Evolutionary conservation across 2,888 invertebrate genomes (phyloP).

Genomic region (Tachystola acroxantha): DNA sequence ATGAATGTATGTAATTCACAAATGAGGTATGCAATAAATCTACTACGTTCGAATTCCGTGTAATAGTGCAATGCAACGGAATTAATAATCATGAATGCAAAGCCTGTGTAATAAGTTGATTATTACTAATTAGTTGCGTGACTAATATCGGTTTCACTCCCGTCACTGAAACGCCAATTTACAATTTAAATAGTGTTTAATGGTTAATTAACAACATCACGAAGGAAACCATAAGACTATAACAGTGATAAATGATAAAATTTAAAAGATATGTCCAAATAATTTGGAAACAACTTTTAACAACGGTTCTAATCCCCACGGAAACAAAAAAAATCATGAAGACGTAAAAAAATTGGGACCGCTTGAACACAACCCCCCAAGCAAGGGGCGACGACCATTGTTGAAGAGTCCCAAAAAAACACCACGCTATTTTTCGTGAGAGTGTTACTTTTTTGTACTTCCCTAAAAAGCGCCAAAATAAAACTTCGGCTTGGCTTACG

Average conservation of each 20-base stretch:
- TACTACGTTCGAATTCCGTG: slow-evolving; percentile 6
- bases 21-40: slow-evolving; percentile 7
- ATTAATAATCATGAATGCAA: slow-evolving; percentile 14
- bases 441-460: slow-evolving; percentile 33
- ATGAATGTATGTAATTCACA: not conserved
- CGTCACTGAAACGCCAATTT: slow-evolving; percentile 10
- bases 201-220: not conserved
- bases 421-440: slow-evolving; percentile 27
- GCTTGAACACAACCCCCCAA: slow-evolving; percentile 38
- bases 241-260: too few species aligned
- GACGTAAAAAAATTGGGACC: slow-evolving; percentile 33
- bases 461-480: slow-evolving; percentile 48
- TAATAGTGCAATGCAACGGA: slow-evolving; percentile 9
- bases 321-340: slow-evolving; percentile 14
- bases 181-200: slow-evolving; percentile 8
- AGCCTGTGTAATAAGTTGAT: slow-evolving; percentile 12
- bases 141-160: slow-evolving; percentile 13
- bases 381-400: slow-evolving; percentile 58
- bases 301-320: not conserved
- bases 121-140: slow-evolving; percentile 12
- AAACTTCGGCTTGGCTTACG: slow-evolving; percentile 43
- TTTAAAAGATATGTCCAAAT: too few species aligned
- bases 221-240: too few species aligned
- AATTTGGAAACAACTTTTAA: too few species aligned
- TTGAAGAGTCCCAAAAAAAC: slow-evolving; percentile 45